Evolutionary conservation across 2,113 vertebrate genomes (phyloP).

Genomic region (Noturus placidus): DNA sequence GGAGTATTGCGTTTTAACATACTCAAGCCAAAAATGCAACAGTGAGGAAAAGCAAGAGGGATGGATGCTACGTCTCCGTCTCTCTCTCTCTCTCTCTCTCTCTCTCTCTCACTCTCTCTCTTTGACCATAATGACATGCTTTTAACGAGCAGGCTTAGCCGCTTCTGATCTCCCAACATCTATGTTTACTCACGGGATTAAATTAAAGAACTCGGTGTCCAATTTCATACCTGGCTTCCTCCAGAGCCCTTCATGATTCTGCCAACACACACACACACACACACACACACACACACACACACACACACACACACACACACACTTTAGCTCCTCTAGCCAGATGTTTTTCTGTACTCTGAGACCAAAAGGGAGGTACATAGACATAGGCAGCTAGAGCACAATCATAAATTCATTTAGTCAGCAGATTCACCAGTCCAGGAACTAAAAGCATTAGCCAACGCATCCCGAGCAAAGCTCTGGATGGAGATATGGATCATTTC

Average conservation of each 20-base stretch:
- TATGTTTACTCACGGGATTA: slow-evolving; percentile 70
- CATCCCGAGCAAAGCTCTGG: background rate
- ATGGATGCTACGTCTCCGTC: background rate
- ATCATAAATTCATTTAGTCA: slow-evolving; percentile 1
- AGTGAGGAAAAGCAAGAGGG: background rate
- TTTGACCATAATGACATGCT: slow-evolving; percentile 54
- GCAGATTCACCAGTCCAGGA: background rate
- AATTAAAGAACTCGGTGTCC: slow-evolving; percentile 71
- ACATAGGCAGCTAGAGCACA: background rate
- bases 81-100: background rate
- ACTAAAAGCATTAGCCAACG: background rate
- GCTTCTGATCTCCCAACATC: slow-evolving; percentile 58
- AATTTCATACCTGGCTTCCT: slow-evolving; percentile 76
- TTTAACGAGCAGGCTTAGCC: slow-evolving; percentile 46
- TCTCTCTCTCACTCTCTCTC: background rate
- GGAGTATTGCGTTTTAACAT: background rate
- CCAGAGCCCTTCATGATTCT: slow-evolving; percentile 39
- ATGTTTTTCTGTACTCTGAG: slow-evolving; percentile 4
- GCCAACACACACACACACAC: slow-evolving; percentile 55
- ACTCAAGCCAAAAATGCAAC: background rate
- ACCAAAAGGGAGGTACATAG: background rate
- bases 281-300: slow-evolving; percentile 58
- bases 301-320: slow-evolving; percentile 32
- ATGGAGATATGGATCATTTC: background rate
- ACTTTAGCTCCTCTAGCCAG: slow-evolving; percentile 38